These are phyloP conservation scores for Rhynchophorus ferrugineus DNA, from an alignment of 1,140 invertebrate species.

Conservation along the genomic window DNA sequence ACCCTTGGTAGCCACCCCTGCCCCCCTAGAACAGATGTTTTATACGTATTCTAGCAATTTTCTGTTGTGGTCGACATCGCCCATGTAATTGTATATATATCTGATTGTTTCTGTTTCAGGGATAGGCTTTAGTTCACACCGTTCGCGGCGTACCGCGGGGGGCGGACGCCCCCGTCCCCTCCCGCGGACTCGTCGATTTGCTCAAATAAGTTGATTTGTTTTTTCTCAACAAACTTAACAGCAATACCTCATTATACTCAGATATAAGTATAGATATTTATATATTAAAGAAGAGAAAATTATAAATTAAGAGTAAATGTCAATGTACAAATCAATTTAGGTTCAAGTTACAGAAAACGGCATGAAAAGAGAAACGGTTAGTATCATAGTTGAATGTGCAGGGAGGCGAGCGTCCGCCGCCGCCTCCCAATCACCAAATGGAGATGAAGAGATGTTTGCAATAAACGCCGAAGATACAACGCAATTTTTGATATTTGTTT, in stretches of 20 bases:
- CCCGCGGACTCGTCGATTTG: no score
- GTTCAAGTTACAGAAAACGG: conserved; percentile 21
- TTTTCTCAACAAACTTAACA: conserved; percentile 20
- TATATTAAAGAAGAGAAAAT: conserved; percentile 32
- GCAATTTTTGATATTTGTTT: conserved; percentile 36
- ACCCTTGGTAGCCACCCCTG: conserved; percentile 3
- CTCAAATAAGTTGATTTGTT: background rate
- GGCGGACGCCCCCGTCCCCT: no score
- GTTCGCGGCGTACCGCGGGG: no score
- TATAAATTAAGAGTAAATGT: conserved; percentile 20
- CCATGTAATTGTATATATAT: no score
- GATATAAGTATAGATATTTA: conserved; percentile 37
- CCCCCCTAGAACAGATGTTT: no score
- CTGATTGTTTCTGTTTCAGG: no score
- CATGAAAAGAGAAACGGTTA: background rate
- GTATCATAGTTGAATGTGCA: background rate
- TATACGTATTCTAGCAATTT: no score
- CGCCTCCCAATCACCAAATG: conserved; percentile 20
- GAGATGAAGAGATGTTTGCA: conserved; percentile 29
- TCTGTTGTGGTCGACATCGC: no score
- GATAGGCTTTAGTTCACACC: no score
- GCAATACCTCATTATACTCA: conserved; percentile 39
- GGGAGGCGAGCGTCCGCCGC: no score
- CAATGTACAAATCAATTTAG: conserved; percentile 35
- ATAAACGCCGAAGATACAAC: conserved; percentile 31